Base-by-base conservation (phyloP, 2,113 vertebrate species). In the Podilymbus podiceps region DNA sequence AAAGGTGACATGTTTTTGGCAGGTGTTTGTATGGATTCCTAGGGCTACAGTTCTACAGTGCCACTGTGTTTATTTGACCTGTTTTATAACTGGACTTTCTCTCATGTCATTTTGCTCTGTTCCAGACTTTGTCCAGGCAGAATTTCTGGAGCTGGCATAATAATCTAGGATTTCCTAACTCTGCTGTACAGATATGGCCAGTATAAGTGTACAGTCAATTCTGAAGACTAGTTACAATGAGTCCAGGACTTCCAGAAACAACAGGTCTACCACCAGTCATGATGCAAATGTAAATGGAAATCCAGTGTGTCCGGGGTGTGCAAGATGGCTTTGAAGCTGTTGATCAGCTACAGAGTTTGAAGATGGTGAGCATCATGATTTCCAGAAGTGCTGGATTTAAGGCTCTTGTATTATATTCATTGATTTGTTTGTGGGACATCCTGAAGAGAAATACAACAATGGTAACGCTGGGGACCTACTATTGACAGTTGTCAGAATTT, bases 161-260 rank as follows among this genome's bases (percentile, higher is more conserved):
- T 58, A 31, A 63, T 24, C 19, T 20, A 46, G 62, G 21, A 83
- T 11, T 20, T 67, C 12, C 28, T 24, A 47, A n/a, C 30, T 76
- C 15, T 69, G 5, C 24, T 44, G 5, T 62, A 60, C 35, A 47
- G 23, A 8, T 59, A 33, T 0, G 2, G 3, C 3, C 16, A 59
- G 8, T 1, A 0, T 20, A 7, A 11, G 3, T 6, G 11, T 14
- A 56, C 17, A 84, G 13, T 27, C 7, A 16, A 0, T 52, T 40
- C 11, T 31, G 53, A 91, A 12, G n/a, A 55, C 21, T 46, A 42
- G 24, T 40, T 38, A 27, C 4, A 67, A 17, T 19, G 19, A 68
- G 10, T 24, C 27, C 17, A 67, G 56, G 47, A 75, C 52, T 78
- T 49, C 15, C 25, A 17, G 12, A 60, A 53, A 75, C 9, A 59